Evolutionary conservation across 2,113 vertebrate genomes (phyloP), one percentile per base, ranked within the genome.

Genomic region (Chionis minor): DNA sequence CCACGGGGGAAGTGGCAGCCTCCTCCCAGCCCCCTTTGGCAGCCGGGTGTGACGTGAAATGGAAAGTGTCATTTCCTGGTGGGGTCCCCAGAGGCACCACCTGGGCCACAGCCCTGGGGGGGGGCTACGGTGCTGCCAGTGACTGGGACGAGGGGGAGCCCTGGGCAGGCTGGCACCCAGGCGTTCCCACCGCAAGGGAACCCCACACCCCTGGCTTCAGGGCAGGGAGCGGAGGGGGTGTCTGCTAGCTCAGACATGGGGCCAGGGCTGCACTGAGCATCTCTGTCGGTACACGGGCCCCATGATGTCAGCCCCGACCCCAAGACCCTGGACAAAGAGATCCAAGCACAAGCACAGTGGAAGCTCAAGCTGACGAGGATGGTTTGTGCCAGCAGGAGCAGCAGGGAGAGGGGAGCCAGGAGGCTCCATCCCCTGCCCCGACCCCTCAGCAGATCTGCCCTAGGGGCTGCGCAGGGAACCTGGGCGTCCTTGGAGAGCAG

Each of bases 341-440:
- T 45, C 13, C 1, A 1, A 40, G 17, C 4, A 5, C 20, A 17
- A 52, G 30, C 4, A 96, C 96, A 67, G 73, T 91, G 92, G 40
- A 95, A 86, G 65, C 69, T 84, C 77, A 95, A 40, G 58, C 88
- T 20, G 2, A 44, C 12, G 0, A 95, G 88, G 72, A 93, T 28
- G 52, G 89, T 81, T 30, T 96, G 96, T 44, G 61, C 65, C 83
- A 96, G 38, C 24, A 97, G 80, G 22, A 96, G 94, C 16, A 79
- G 35, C 55, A 93, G 12, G 52, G 77, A 94, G 51, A 96, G 33
- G 8, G 92, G 12, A 54, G 12, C 47, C 73, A 96, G 73, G 77
- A 81, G 9, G 61, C 30, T 44, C 10, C 27, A 63, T 22, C 12
- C 24, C n/a, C 33, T n/a, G 35, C 23, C 30, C n/a, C 1, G 1